Evolutionary conservation across 2,888 invertebrate genomes (phyloP).

Genomic region (Steinernema carpocapsae): DNA sequence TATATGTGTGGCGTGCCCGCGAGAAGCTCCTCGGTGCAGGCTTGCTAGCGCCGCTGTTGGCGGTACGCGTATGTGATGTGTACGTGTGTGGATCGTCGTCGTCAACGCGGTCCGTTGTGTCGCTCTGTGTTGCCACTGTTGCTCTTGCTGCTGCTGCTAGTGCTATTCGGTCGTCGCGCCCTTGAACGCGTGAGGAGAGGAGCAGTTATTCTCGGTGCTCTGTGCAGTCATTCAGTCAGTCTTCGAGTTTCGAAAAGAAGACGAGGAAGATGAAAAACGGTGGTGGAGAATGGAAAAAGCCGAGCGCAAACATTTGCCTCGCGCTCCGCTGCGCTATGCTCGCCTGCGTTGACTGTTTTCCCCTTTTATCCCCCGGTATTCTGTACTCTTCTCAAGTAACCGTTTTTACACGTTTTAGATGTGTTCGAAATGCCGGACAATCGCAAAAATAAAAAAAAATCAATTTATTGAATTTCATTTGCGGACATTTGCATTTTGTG

Average conservation of each 20-base stretch:
- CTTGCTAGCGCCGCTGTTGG: no score
- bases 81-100: no score
- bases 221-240: no score
- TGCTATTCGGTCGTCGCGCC: neutral
- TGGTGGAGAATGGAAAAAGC: neutral
- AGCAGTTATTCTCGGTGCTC: constrained; percentile 5
- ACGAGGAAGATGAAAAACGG: neutral
- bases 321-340: constrained; percentile 10
- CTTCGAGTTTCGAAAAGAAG: neutral
- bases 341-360: neutral
- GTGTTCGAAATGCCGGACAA: no score
- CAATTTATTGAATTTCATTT: no score
- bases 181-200: constrained; percentile 22
- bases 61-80: no score
- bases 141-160: neutral
- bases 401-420: no score
- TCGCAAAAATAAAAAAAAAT: no score
- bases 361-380: neutral
- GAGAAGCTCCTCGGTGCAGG: no score
- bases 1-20: no score
- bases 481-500: no score
- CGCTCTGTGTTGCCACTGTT: neutral
- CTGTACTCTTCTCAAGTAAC: no score
- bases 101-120: neutral
- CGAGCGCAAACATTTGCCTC: constrained; percentile 31